Base-by-base conservation (phyloP, 1,140 invertebrate genomes). In the Meloidogyne chitwoodi region DNA sequence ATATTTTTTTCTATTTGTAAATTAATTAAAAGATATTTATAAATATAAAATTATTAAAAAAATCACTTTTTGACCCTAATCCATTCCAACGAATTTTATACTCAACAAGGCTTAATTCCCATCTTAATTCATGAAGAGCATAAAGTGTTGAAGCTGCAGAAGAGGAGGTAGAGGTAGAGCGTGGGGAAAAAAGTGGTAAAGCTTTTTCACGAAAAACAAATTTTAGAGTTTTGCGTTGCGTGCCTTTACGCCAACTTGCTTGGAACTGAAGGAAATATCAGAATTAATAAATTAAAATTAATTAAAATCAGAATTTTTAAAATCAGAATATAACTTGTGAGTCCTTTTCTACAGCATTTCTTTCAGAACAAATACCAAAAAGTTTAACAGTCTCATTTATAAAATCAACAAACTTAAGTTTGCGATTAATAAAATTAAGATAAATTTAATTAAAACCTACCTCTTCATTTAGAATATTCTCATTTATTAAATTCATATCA, bases 261-360 rank as follows among this genome's bases (percentile, higher is more conserved):
- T 77, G 41, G 19, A 77, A n/a, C 41, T 69, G 16, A 56, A 56
- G 12, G 12, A 44, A 16, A 63, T 24, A 22, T 16, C 14, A 63
- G 12, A 62, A 48, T 73, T 22, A 27, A 24, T 22, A n/a, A 27
- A 26, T 12, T 38, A 14, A 27, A 14, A 19, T 2, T 38, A 38
- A 16, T 68, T 12, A 29, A 22, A 41, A 62, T 73, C 22, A 26
- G 22, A 24, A 34, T 12, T 64, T 16, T 16, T 27, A 29, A 22
- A 41, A 62, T 73, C 22, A 26, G 22, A 24, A 34, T 12, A 27
- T 16, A n/a, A 31, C 70, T 12, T 73, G 70, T 19, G 56, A 64
- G 38, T 77, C 65, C 27, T 77, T 77, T 65, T 68, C 22, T n/a
- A 77, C n/a, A 73, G 68, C 75, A 64, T 77, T 77, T 0, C 56